A percentile compares a stretch with the other conserved stretches of the same genome.
phyloP scores from a whole-genome alignment of 2,888 invertebrate genomes.

The Orthosia gothica region DNA sequence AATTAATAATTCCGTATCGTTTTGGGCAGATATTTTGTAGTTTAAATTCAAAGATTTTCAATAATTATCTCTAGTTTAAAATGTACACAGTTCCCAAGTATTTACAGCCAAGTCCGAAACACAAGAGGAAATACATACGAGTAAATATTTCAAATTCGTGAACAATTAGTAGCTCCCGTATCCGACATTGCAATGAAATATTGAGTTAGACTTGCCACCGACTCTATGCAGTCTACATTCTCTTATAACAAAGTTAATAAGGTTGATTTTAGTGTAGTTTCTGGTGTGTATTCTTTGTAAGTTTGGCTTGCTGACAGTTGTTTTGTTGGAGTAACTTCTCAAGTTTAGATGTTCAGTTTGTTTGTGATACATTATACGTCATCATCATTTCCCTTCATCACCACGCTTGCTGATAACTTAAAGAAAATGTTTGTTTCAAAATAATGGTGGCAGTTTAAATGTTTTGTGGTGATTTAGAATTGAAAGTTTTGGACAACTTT shows the following conservation, averaged over 20 bases:
- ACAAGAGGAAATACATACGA: constrained; percentile 21
- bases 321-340: constrained; percentile 73
- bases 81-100: neutral
- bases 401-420: constrained; percentile 49
- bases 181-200: constrained; percentile 80
- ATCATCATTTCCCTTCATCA: constrained; percentile 58
- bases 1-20: no score
- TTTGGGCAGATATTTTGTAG: no score
- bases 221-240: constrained; percentile 5
- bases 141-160: constrained; percentile 60
- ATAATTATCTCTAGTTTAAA: neutral
- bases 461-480: constrained; percentile 46
- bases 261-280: constrained; percentile 25
- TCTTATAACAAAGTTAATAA: neutral
- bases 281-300: constrained; percentile 7
- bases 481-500: constrained; percentile 10
- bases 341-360: constrained; percentile 79
- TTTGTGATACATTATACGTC: constrained; percentile 72
- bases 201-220: constrained; percentile 71
- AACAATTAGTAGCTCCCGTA: constrained; percentile 66
- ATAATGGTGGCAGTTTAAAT: constrained; percentile 48
- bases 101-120: constrained; percentile 9
- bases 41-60: neutral
- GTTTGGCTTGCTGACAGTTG: constrained; percentile 69
- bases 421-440: constrained; percentile 52